Evolutionary conservation across 2,797 vertebrate species (phyloP).

Genomic region (Clarias platycephalus): DNA sequence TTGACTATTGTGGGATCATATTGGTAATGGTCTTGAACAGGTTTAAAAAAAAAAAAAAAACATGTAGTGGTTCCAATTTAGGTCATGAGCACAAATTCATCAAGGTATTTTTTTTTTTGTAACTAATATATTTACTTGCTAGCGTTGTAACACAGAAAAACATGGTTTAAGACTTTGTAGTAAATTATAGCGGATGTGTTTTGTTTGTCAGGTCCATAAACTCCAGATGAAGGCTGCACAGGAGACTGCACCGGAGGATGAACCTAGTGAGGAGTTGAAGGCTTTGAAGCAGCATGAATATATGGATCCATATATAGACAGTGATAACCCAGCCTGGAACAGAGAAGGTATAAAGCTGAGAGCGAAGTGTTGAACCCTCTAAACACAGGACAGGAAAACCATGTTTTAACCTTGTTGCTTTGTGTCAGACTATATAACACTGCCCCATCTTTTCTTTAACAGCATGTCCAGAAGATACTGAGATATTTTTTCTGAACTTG

Average conservation of each 20-base stretch:
- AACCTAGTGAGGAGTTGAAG: conserved; percentile 75
- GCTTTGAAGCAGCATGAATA: conserved; percentile 74
- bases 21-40: not conserved
- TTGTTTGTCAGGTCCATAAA: conserved; percentile 53
- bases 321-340: conserved; percentile 25
- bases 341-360: conserved; percentile 37
- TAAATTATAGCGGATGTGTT: not conserved
- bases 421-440: too few relatives aligned
- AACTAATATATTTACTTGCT: not conserved
- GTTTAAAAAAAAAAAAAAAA: not conserved
- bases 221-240: conserved; percentile 46
- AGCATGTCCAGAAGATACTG: not conserved
- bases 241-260: conserved; percentile 59
- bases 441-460: not conserved
- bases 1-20: not conserved
- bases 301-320: conserved; percentile 43
- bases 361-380: not conserved
- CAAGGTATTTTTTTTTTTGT: not conserved
- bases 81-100: not conserved
- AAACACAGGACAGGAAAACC: not conserved
- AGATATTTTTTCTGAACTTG: not conserved
- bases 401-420: not conserved
- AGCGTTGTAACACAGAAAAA: not conserved
- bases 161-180: not conserved
- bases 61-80: not conserved